These are phyloP conservation scores for Baccha elongata DNA, from an alignment of 2,888 invertebrate genomes.

Conservation along the genomic window DNA sequence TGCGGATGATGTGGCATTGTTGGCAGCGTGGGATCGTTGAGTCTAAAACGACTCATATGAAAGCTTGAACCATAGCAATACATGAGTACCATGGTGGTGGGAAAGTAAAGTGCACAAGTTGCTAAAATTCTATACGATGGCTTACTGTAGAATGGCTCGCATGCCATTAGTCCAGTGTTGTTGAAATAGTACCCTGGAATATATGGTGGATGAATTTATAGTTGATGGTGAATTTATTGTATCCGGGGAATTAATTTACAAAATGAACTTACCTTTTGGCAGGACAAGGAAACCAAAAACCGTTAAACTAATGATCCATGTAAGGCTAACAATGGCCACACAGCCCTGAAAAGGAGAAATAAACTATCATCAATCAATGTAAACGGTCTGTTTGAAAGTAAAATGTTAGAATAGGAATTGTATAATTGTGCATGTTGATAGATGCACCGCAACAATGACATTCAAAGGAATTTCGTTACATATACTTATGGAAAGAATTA, in stretches of 20 bases:
- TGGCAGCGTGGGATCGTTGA: slow-evolving; percentile 82
- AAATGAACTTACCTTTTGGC: slow-evolving; percentile 85
- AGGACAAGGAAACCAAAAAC: slow-evolving; percentile 92
- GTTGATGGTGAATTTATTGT: slow-evolving; percentile 41
- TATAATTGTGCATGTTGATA: neutral
- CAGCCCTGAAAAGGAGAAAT: slow-evolving; percentile 86
- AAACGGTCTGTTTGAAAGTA: neutral
- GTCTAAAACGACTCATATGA: slow-evolving; percentile 91
- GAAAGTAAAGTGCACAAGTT: slow-evolving; percentile 94
- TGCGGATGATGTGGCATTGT: slow-evolving; percentile 81
- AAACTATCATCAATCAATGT: slow-evolving; percentile 12
- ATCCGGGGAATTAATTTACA: slow-evolving; percentile 36
- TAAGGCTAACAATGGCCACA: slow-evolving; percentile 91
- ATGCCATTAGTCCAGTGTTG: slow-evolving; percentile 91
- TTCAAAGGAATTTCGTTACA: too few relatives aligned
- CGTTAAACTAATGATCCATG: slow-evolving; percentile 93
- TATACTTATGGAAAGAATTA: too few relatives aligned
- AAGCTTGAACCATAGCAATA: slow-evolving; percentile 95
- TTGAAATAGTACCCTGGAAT: slow-evolving; percentile 92
- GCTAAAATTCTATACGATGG: slow-evolving; percentile 89
- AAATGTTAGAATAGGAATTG: neutral
- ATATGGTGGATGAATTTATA: slow-evolving; percentile 2
- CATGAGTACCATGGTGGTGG: slow-evolving; percentile 95
- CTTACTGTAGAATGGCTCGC: slow-evolving; percentile 93
- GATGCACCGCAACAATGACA: neutral